Base-by-base conservation (phyloP, 2,113 vertebrate genomes). In the Pipa parva region DNA sequence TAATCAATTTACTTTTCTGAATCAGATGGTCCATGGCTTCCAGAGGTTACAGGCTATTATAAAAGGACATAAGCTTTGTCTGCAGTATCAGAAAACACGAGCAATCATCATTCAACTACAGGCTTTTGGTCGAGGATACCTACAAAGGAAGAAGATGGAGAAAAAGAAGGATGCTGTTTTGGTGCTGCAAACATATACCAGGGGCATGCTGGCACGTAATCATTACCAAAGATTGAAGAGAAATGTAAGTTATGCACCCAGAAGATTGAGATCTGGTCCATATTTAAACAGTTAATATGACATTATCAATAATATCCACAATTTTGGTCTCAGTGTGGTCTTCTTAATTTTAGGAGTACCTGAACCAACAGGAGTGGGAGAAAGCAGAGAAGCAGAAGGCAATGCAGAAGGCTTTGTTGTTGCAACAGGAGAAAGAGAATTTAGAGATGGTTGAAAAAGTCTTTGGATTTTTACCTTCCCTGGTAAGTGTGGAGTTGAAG, bases 371-470 rank as follows among this genome's bases (percentile, higher is more conserved):
- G n/a, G 76, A 88, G 17, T 72, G 63, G 50, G 82, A 82, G 7
- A 80, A 84, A 27, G 72, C 49, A 8, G 80, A 64, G 54, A 28
- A 21, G 42, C 84, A 83, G 71, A 80, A 46, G 46, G 74, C 69
- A 25, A 69, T 79, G 33, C 79, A 82, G 17, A 73, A 85, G 0
- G 25, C 72, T n/a, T 46, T 83, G 54, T 77, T 72, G 21, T 70
- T 75, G 66, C 89, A 87, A 71, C 80, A 49, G 15, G 78, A 83
- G 62, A 73, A 69, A 15, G 66, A 69, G n/a, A 92, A 93, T 50
- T 86, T 93, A 8, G 88, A 93, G 77, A 90, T 97, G 90, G 92
- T 99, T 73, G 96, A 98, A 73, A 81, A 77, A 73, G 88, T 98
- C 71, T 99, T 99, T 39, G 91, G 89, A 4, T 98, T 99, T 78